Evolutionary conservation across 1,140 invertebrate genomes (phyloP), one percentile per base, ranked within the genome.

Genomic region (Drosophila mojavensis): DNA sequence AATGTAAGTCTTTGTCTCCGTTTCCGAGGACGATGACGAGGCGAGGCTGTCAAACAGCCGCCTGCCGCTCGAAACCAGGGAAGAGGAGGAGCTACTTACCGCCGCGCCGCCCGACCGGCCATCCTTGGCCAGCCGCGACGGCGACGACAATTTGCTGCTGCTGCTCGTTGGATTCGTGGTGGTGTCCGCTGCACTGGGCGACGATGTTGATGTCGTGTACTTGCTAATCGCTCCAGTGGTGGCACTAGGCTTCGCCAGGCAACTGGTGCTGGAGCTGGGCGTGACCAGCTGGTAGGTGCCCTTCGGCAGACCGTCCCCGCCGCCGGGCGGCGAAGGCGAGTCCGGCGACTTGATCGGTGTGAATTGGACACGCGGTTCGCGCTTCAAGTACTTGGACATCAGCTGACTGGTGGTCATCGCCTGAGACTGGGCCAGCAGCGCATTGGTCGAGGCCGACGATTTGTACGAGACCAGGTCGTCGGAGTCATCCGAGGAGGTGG

Each of bases 331-430:
- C 5, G 91, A 92, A 5, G 91, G 91, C 1, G 91, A 91, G 24
- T 91, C 91, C n/a, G 91, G 91, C 17, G 91, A 92, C 67, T 92
- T 92, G 15, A 92, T 92, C 0, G 91, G 91, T 17, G 91, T 92
- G 4, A 92, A 92, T 50, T 92, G 88, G 1, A 92, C 91, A 4
- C 91, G 76, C 13, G 91, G 91, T 50, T 92, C 91, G 5, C 91
- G 78, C 58, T 92, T 92, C 5, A 92, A 67, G 77, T 92, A 92
- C 50, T 92, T 92, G 2, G 91, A 92, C 91, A 92, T 92, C 45
- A 92, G 71, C 51, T 92, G 91, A 9, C 91, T 84, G 50, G 91
- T 92, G 61, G 91, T 92, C 91, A 92, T 91, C 30, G 91, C 91
- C 75, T 92, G 91, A 4, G 91, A 92, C 48, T 92, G 91, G 1